Evolutionary conservation across 2,888 invertebrate genomes (phyloP).

Genomic region (Sipha maydis): DNA sequence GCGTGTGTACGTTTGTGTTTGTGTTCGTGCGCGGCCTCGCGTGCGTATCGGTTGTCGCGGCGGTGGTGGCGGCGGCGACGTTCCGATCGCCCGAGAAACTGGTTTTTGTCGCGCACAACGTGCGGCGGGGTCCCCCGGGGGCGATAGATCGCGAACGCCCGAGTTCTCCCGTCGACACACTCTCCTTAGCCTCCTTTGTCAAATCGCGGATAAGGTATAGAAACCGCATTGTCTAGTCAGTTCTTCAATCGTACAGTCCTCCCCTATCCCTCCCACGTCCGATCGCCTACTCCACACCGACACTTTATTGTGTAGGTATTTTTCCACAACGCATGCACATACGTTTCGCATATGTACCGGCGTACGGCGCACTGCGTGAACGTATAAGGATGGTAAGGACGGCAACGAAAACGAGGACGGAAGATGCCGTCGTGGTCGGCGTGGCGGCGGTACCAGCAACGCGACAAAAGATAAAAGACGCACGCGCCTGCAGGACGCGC

Average conservation of each 20-base stretch:
- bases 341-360: not conserved
- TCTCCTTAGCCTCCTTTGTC: not conserved
- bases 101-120: conserved; percentile 58
- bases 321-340: not conserved
- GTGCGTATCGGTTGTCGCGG: conserved; percentile 53
- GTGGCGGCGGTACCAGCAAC: too few species aligned
- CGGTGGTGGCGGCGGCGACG: conserved; percentile 38
- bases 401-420: not conserved
- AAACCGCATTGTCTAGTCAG: conserved; percentile 40
- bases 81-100: conserved; percentile 55
- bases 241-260: not conserved
- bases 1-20: not conserved
- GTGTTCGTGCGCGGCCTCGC: not conserved
- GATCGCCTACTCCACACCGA: not conserved
- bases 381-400: not conserved
- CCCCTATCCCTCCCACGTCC: not conserved
- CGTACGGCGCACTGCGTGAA: not conserved
- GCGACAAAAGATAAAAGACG: conserved; percentile 6
- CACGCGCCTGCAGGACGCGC: not conserved
- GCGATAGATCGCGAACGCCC: conserved; percentile 35
- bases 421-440: not conserved
- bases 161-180: conserved; percentile 14
- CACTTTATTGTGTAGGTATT: not conserved
- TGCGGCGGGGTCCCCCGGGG: conserved; percentile 39
- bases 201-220: not conserved